Base-by-base conservation (phyloP, 2,888 invertebrate species). In the Tetanocera ferruginea region DNA sequence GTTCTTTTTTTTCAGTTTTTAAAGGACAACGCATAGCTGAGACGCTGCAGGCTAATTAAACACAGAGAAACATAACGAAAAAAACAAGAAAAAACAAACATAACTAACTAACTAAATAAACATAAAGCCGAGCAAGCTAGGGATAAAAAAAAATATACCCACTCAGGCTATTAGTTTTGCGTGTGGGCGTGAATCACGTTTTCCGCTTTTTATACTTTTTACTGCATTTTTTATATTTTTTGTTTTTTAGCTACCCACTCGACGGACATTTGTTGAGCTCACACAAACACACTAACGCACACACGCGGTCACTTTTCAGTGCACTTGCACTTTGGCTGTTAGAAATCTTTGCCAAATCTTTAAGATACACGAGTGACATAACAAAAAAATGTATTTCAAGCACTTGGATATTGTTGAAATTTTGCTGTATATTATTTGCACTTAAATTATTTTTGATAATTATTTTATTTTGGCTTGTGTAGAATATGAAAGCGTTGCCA, bases 301-400 rank as follows among this genome's bases (percentile, higher is more conserved):
- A 34, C 37, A 37, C 37, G 19, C 64, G 14, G 19, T 62, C 14
- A 19, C 49, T 49, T 19, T 31, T 70, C 5, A 31, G 69, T 70
- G 43, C 69, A 70, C 71, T 34, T 71, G 71, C 71, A 71, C 71
- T 71, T n/a, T 31, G 23, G 28, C 55, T 4, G 25, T 4, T 37
- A 37, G 34, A 66, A 66, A n/a, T 34, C n/a, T n/a, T n/a, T 37
- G 3, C 1, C 17, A 34, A 3, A 55, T 8, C 19, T 19, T 5
- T 5, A 9, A n/a, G 55, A 19, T 1, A 19, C 55, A 55, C 19
- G 17, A n/a, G 19, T 19, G 55, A 19, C 5, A 8, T n/a, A 19
- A 19, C 2, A 55, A 19, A 19, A 55, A 19, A 55, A 55, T 19
- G 1, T 55, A 55, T 55, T 55, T 34, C 60, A 2, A 4, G 37